These are phyloP conservation scores for Gobio occitaniae DNA, from an alignment of 2,797 vertebrate genomes.

Conservation along the genomic window DNA sequence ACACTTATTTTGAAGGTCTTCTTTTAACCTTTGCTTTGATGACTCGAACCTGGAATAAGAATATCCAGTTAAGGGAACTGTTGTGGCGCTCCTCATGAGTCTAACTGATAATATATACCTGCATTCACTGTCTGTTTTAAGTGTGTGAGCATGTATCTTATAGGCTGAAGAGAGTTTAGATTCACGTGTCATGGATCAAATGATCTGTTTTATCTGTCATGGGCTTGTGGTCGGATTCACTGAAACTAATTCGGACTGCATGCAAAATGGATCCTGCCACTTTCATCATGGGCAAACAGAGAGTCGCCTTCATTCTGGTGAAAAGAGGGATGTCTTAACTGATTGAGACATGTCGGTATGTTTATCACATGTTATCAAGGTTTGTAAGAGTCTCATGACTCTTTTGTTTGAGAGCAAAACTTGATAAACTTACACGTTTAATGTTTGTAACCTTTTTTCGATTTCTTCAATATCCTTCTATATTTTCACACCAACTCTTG, in stretches of 20 bases:
- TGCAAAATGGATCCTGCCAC: constrained; percentile 77
- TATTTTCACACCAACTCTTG: background rate
- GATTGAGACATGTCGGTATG: constrained; percentile 65
- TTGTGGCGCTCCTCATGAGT: background rate
- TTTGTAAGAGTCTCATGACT: constrained; percentile 45
- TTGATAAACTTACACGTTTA: background rate
- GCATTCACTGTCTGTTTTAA: background rate
- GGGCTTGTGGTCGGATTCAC: constrained; percentile 71
- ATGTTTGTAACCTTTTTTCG: background rate
- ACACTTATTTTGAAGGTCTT: background rate
- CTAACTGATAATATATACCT: background rate
- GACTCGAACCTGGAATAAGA: background rate
- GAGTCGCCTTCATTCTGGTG: constrained; percentile 72
- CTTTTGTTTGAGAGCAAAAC: background rate
- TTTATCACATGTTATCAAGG: constrained; percentile 64
- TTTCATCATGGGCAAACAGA: constrained; percentile 81
- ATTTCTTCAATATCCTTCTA: background rate
- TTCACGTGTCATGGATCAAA: constrained; percentile 75
- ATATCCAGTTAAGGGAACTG: background rate
- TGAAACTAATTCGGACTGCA: constrained; percentile 80
- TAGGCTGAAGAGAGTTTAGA: constrained; percentile 60
- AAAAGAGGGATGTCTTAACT: constrained; percentile 61
- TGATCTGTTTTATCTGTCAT: constrained; percentile 73
- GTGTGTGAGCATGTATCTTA: constrained; percentile 59
- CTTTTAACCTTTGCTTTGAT: background rate